phyloP scores from a whole-genome alignment of 1,140 invertebrate genomes.

The Sycophaga agraensis region DNA sequence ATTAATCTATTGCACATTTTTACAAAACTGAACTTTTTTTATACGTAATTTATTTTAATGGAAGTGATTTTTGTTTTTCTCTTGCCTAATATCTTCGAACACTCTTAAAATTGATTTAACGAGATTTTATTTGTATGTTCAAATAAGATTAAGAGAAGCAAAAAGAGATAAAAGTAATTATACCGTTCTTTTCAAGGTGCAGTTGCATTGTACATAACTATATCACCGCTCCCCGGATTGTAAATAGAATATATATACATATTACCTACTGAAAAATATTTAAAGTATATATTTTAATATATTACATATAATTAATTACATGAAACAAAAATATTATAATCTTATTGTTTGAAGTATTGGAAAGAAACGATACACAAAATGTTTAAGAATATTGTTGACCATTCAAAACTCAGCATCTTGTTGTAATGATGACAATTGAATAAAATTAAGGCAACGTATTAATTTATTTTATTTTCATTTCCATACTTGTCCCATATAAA shows the following conservation, averaged over 20 bases:
- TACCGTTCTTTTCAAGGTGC: conserved; percentile 44
- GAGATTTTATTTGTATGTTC: too few relatives aligned
- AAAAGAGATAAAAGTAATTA: conserved; percentile 30
- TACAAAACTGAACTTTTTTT: too few relatives aligned
- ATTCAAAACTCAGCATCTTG: conserved; percentile 52
- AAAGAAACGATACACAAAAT: conserved; percentile 53
- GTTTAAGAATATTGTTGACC: conserved; percentile 57
- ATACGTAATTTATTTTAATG: conserved; percentile 9
- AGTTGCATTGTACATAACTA: conserved; percentile 49
- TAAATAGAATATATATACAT: conserved; percentile 45
- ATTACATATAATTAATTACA: conserved; percentile 53
- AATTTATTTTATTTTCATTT: conserved; percentile 13
- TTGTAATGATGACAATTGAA: conserved; percentile 51
- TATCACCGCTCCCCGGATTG: conserved; percentile 33
- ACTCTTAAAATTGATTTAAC: too few relatives aligned
- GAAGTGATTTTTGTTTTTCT: neutral
- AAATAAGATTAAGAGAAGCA: too few relatives aligned
- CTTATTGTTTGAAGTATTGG: conserved; percentile 56
- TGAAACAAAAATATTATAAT: conserved; percentile 51
- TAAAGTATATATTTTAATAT: conserved; percentile 57
- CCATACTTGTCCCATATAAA: too few relatives aligned
- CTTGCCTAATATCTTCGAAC: neutral
- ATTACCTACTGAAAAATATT: conserved; percentile 47
- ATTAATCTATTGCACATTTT: conserved; percentile 35
- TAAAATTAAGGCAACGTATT: conserved; percentile 51